Percentiles rank a stretch among this genome's conserved stretches.
Conservation (phyloP, 2,888 invertebrate species). For the Chrysina gloriosa region DNA sequence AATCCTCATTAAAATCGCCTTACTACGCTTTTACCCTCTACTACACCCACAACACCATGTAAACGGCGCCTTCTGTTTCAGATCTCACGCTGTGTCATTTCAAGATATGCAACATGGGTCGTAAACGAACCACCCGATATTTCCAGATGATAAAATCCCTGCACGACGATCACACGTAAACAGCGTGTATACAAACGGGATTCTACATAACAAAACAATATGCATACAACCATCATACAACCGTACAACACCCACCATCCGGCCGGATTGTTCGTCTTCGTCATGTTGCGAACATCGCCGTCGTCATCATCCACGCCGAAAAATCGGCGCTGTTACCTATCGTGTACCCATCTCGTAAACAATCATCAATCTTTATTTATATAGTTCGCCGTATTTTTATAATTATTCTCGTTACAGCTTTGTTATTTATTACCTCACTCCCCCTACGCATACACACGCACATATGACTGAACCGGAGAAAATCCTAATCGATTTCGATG, state of each 20-base stretch:
- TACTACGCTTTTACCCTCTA: constrained; percentile 13
- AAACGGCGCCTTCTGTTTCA: constrained; percentile 61
- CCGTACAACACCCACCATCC: not conserved
- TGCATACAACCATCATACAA: not conserved
- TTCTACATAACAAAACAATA: too few relatives aligned
- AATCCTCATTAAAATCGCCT: constrained; percentile 1
- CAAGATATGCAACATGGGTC: constrained; percentile 78
- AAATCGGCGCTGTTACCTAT: constrained; percentile 16
- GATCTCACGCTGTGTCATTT: constrained; percentile 76
- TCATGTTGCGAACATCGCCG: not conserved
- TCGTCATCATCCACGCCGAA: not conserved
- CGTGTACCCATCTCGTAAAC: constrained; percentile 30
- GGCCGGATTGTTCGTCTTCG: not conserved
- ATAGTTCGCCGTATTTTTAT: constrained; percentile 31
- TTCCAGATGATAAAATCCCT: constrained; percentile 52
- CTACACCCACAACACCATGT: too few relatives aligned
- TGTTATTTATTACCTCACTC: constrained; percentile 14
- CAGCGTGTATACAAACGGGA: constrained; percentile 21
- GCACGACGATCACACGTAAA: constrained; percentile 46
- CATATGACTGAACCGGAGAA: constrained; percentile 23
- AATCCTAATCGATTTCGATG: constrained; percentile 15
- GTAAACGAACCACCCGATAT: constrained; percentile 66
- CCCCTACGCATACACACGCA: not conserved
- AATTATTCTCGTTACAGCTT: constrained; percentile 31
- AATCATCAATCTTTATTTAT: constrained; percentile 41